phyloP scores from a whole-genome alignment of 2,888 invertebrate genomes.

The Clanis bilineata region DNA sequence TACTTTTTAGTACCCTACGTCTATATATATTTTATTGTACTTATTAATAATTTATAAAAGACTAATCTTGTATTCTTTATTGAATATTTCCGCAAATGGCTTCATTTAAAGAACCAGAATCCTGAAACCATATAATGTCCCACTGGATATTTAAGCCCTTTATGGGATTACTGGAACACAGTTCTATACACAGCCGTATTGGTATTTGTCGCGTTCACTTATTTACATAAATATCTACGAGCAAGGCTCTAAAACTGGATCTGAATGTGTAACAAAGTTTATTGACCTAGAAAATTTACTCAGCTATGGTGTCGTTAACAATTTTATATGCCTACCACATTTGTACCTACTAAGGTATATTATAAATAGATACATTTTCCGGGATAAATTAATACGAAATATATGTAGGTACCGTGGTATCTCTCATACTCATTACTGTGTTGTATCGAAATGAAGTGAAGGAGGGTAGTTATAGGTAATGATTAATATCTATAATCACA shows the following conservation, averaged over 20 bases:
- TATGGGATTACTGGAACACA: constrained; percentile 42
- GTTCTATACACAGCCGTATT: constrained; percentile 23
- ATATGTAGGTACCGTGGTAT: no score
- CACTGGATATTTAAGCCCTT: constrained; percentile 41
- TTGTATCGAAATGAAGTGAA: neutral
- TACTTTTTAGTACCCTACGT: no score
- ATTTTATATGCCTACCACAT: constrained; percentile 13
- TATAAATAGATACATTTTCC: neutral
- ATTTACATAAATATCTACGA: constrained; percentile 50
- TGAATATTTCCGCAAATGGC: constrained; percentile 13
- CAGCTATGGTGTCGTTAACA: constrained; percentile 16
- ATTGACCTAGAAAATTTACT: constrained; percentile 46
- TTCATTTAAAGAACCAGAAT: constrained; percentile 25
- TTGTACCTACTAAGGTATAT: neutral
- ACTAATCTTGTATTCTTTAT: neutral
- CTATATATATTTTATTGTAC: neutral
- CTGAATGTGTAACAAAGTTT: constrained; percentile 49
- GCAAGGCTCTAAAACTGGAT: constrained; percentile 51
- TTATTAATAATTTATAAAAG: neutral
- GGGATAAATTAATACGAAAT: neutral
- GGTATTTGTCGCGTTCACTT: constrained; percentile 30
- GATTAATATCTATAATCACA: no score
- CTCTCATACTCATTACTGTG: no score
- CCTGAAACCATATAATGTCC: constrained; percentile 32
- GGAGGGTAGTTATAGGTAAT: neutral